phyloP scores from a whole-genome alignment of 1,140 invertebrate species.

The Leptopilina boulardi region DNA sequence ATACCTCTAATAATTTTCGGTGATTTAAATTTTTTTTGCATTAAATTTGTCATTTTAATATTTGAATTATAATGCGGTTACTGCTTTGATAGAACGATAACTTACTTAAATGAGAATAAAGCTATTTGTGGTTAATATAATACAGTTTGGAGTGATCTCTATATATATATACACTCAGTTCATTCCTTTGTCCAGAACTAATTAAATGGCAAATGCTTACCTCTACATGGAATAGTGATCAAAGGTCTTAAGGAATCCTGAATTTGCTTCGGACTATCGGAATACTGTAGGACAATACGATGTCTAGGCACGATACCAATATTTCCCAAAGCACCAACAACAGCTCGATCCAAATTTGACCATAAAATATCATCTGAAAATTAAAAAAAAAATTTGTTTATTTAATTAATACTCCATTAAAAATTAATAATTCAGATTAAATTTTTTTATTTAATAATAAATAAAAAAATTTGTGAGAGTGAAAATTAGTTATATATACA shows the following conservation, averaged over 20 bases:
- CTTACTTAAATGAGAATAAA: slow-evolving; percentile 5
- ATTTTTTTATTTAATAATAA: too few species aligned
- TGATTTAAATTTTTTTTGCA: too few species aligned
- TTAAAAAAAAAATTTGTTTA: too few species aligned
- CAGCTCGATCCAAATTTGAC: slow-evolving; percentile 66
- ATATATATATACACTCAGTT: too few species aligned
- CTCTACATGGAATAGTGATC: slow-evolving; percentile 69
- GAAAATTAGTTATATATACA: too few species aligned
- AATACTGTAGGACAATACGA: slow-evolving; percentile 67
- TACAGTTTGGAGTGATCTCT: not conserved
- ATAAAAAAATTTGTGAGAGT: not conserved
- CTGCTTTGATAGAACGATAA: not conserved
- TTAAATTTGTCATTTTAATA: too few species aligned
- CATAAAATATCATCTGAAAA: slow-evolving; percentile 72
- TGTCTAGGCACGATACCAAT: slow-evolving; percentile 72
- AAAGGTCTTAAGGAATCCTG: slow-evolving; percentile 63
- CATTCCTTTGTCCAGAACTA: slow-evolving; percentile 1
- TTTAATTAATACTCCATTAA: too few species aligned
- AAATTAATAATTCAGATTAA: too few species aligned
- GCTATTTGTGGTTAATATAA: not conserved
- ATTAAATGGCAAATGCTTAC: slow-evolving; percentile 51
- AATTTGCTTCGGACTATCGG: slow-evolving; percentile 62
- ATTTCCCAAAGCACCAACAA: slow-evolving; percentile 65
- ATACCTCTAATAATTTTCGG: too few species aligned
- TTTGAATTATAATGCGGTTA: not conserved